Evolutionary conservation across 2,797 vertebrate genomes (phyloP).

Genomic region (Balearica regulorum): DNA sequence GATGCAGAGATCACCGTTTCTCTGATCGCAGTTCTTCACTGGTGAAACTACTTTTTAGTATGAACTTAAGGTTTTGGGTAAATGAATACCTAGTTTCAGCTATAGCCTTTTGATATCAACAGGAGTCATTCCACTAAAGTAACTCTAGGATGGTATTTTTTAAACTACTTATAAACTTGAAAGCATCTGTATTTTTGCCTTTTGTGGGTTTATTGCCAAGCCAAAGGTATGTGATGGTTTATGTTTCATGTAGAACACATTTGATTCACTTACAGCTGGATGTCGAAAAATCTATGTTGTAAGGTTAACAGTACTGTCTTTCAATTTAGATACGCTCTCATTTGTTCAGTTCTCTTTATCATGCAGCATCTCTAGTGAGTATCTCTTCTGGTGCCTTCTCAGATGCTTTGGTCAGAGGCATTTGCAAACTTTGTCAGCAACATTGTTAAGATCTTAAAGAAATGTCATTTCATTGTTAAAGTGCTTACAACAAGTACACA

Average conservation of each 20-base stretch:
- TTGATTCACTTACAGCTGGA: neutral
- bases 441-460: neutral
- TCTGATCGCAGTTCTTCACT: neutral
- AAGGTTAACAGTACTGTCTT: neutral
- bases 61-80: neutral
- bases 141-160: neutral
- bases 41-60: neutral
- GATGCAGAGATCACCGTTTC: accelerated
- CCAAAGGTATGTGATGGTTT: neutral
- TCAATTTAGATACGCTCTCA: neutral
- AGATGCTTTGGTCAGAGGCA: neutral
- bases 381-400: neutral
- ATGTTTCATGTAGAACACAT: neutral
- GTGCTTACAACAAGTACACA: neutral
- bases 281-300: neutral
- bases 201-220: neutral
- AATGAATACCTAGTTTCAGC: neutral
- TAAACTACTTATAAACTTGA: neutral
- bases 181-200: neutral
- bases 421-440: neutral
- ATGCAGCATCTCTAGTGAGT: neutral
- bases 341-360: neutral
- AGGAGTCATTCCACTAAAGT: neutral
- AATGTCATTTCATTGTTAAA: neutral
- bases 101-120: neutral